Conservation (phyloP, 1,140 invertebrate species). For the Watersipora subatra region DNA sequence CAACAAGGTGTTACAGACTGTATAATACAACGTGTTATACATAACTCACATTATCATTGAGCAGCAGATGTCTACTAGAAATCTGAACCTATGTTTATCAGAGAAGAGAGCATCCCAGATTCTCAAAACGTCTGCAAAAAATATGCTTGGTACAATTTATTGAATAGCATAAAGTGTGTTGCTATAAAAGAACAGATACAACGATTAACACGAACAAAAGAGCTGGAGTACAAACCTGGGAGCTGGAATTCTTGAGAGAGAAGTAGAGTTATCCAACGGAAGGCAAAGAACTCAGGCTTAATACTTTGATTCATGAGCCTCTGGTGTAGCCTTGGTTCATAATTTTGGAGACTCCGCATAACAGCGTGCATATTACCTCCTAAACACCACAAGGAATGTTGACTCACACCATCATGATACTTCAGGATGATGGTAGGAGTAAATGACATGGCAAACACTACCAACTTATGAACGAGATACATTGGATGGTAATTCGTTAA, state of each 20-base stretch:
- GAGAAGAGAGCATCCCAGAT: slow-evolving; percentile 92
- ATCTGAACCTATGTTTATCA: slow-evolving; percentile 72
- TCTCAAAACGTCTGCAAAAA: slow-evolving; percentile 62
- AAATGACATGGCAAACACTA: no score
- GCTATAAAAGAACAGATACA: not conserved
- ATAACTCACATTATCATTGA: slow-evolving; percentile 84
- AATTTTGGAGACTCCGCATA: slow-evolving; percentile 56
- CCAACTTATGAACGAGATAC: no score
- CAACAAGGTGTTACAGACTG: not conserved
- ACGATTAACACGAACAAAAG: not conserved
- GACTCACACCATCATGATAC: not conserved
- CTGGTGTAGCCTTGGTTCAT: slow-evolving; percentile 63
- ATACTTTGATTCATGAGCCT: slow-evolving; percentile 65
- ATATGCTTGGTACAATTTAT: not conserved
- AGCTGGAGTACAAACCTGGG: slow-evolving; percentile 43
- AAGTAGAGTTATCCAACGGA: slow-evolving; percentile 90
- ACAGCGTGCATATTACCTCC: slow-evolving; percentile 47
- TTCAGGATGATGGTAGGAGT: no score
- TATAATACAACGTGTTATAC: slow-evolving; percentile 7
- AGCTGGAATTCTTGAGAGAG: slow-evolving; percentile 93
- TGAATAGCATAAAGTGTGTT: not conserved
- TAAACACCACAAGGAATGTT: slow-evolving; percentile 17
- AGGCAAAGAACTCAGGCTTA: slow-evolving; percentile 87
- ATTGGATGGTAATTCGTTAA: no score
- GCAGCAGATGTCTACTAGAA: slow-evolving; percentile 79